A percentile compares a stretch with the other conserved stretches of the same genome.
These are phyloP conservation scores for Oceanites oceanicus DNA, from an alignment of 2,113 vertebrate species.

Conservation along the genomic window DNA sequence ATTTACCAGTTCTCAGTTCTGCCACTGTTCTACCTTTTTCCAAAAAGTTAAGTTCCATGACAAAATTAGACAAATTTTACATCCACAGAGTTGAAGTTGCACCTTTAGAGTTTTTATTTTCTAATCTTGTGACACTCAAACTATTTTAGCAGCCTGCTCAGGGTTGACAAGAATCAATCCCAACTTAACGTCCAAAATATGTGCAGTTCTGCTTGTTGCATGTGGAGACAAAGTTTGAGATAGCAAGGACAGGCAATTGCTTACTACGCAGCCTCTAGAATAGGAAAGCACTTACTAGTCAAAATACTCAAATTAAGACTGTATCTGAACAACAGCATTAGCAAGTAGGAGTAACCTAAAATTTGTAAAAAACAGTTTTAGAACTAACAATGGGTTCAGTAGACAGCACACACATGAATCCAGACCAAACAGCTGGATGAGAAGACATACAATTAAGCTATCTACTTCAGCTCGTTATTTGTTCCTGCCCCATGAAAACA, in stretches of 20 bases:
- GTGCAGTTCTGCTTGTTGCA: not conserved
- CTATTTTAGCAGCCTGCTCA: not conserved
- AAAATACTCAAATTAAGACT: not conserved
- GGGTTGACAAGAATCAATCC: not conserved
- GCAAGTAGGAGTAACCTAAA: not conserved
- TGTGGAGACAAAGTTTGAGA: not conserved
- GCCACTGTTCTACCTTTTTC: not conserved
- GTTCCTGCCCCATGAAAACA: not conserved
- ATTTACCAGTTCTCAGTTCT: not conserved
- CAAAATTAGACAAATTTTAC: not conserved
- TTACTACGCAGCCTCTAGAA: not conserved
- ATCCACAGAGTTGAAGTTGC: not conserved
- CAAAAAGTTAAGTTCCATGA: not conserved
- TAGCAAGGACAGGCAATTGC: not conserved
- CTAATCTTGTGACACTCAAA: not conserved
- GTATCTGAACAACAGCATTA: not conserved
- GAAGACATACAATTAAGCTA: not conserved
- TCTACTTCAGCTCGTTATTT: not conserved
- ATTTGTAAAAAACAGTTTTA: not conserved
- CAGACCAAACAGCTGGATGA: not conserved
- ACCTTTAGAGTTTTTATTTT: not conserved
- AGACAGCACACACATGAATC: not conserved
- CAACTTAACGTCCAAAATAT: not conserved
- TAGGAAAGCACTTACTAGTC: not conserved
- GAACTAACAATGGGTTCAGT: not conserved